phyloP scores from a whole-genome alignment of 1,140 invertebrate genomes.

The Sycophaga agraensis region DNA sequence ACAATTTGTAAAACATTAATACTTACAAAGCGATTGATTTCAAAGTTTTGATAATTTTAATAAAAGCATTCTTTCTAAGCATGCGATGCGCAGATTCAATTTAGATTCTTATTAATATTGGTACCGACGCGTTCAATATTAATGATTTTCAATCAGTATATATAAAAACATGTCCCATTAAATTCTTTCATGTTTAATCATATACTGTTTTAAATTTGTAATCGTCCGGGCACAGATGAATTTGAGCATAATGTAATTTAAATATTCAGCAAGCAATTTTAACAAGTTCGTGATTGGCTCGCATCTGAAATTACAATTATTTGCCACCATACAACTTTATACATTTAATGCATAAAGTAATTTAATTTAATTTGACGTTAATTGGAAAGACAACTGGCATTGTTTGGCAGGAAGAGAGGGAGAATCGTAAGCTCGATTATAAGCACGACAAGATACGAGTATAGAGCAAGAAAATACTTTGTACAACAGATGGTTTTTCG shows the following conservation, averaged over 20 bases:
- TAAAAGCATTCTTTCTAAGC: background rate
- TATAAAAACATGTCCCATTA: slow-evolving; percentile 7
- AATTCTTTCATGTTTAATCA: slow-evolving; percentile 5
- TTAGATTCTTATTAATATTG: background rate
- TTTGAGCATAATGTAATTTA: background rate
- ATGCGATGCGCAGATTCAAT: background rate
- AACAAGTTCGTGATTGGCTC: background rate
- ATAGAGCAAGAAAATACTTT: no score
- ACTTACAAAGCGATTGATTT: no score
- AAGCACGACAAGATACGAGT: no score
- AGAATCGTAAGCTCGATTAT: no score
- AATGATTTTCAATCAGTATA: background rate
- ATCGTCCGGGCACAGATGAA: background rate
- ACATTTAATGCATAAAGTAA: no score
- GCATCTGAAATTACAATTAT: background rate
- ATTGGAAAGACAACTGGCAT: background rate
- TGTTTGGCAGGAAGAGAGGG: no score
- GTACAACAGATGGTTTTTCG: no score
- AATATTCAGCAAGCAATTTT: background rate
- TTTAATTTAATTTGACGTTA: no score
- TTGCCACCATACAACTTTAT: background rate
- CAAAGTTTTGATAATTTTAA: no score
- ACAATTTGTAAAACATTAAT: no score
- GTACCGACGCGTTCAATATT: background rate
- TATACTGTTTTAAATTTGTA: slow-evolving; percentile 3